Base-by-base conservation (phyloP, 2,797 vertebrate species). In the Caiman crocodilus region DNA sequence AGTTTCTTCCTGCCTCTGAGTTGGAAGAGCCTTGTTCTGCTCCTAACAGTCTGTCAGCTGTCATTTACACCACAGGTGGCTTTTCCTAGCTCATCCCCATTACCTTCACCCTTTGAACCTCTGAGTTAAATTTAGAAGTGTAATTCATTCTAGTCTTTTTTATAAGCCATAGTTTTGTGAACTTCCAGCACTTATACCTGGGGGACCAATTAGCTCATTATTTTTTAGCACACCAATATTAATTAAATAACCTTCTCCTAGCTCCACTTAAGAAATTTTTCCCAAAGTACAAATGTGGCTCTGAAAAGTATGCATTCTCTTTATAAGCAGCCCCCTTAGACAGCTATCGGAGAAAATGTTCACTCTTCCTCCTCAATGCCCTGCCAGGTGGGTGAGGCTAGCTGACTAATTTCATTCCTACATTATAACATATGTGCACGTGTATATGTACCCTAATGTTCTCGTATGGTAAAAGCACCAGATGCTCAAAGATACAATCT, bases 231-330 rank as follows among this genome's bases (percentile, higher is more conserved):
- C 26, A 91, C 30, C 30, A 89, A 32, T 88, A 87, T 73, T 79
- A 73, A 92, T 73, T 67, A 92, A 95, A 28, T 87, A 93, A 87
- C 64, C 42, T 92, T 93, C 78, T 76, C 3, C 61, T 35, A 59
- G 67, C 50, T 87, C 8, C 10, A 76, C 21, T 90, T 88, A n/a
- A 67, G 25, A 26, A 28, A 65, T 90, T 61, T 85, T 74, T 77
- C 16, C 74, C 13, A 59, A 32, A 16, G n/a, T 32, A 80, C 4
- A 88, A 64, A 17, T 84, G 67, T 5, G 1, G 1, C 4, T 7
- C 18, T 84, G 56, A 94, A 92, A 91, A 50, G 79, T 75, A 96
- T 91, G 81, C 1, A 56, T 9, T 81, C 6, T 85, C n/a, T 59
- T 92, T 57, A 61, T 56, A 93, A 87, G 75, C 57, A 92, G 11